A percentile compares a stretch with the other conserved stretches of the same genome.
Conservation (phyloP, 2,888 invertebrate genomes). For the Fissipunctia ypsillon region DNA sequence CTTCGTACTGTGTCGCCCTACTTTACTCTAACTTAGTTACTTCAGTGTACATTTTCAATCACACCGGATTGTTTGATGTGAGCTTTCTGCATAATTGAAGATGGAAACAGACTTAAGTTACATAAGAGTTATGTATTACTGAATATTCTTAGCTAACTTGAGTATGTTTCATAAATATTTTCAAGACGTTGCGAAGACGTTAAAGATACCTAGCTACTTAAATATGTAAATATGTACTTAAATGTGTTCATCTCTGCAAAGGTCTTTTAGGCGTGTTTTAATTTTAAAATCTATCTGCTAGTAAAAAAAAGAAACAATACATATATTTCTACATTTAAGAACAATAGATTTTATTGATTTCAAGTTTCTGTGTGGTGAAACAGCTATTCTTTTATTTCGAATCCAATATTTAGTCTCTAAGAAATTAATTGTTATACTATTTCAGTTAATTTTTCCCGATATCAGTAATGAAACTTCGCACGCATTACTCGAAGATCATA, state of each 20-base stretch:
- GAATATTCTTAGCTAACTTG: constrained; percentile 4
- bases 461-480: not conserved
- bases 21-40: constrained; percentile 9
- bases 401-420: not conserved
- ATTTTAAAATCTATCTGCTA: not conserved
- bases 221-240: constrained; percentile 1
- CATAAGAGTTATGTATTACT: constrained; percentile 4
- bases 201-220: not conserved
- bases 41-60: constrained; percentile 47
- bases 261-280: no score
- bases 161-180: constrained; percentile 9
- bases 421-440: not conserved
- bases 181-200: not conserved
- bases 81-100: constrained; percentile 37
- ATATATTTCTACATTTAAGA: not conserved
- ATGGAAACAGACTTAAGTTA: not conserved
- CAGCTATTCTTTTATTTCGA: not conserved
- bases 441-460: not conserved
- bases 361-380: no score
- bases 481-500: not conserved
- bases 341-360: not conserved
- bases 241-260: not conserved
- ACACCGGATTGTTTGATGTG: constrained; percentile 27
- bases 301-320: no score
- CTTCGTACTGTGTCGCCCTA: constrained; percentile 14